Conservation (phyloP, 2,113 vertebrate species). For the Colinus virginianus region DNA sequence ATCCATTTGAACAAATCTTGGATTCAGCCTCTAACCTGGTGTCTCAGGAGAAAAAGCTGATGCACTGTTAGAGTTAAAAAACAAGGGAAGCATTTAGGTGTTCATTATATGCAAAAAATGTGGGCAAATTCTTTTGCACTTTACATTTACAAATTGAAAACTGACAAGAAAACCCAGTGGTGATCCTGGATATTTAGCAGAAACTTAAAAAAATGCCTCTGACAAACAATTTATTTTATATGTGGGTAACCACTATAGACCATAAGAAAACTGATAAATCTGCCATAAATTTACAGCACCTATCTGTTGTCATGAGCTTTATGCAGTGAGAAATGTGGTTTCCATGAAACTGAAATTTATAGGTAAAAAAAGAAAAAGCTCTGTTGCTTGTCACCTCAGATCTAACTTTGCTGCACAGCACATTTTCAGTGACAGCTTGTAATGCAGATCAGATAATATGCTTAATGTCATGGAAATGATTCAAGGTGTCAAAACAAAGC, state of each 20-base stretch:
- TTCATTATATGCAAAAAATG: neutral
- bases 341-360: neutral
- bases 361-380: neutral
- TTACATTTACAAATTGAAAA: slow-evolving; percentile 28
- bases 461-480: slow-evolving; percentile 23
- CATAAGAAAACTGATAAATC: neutral
- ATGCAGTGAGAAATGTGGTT: neutral
- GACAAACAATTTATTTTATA: neutral
- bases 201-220: slow-evolving; percentile 2
- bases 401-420: slow-evolving; percentile 9
- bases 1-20: neutral
- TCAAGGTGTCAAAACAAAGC: slow-evolving; percentile 63
- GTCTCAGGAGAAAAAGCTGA: neutral
- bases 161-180: neutral
- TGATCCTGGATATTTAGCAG: neutral
- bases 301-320: slow-evolving; percentile 11
- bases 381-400: slow-evolving; percentile 22
- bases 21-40: neutral
- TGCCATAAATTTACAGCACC: neutral
- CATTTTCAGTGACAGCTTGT: slow-evolving; percentile 54
- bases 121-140: slow-evolving; percentile 1
- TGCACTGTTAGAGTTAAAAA: neutral
- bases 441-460: slow-evolving; percentile 14
- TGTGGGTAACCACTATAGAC: neutral
- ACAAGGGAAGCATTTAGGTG: neutral